phyloP scores from a whole-genome alignment of 2,113 vertebrate genomes.

The Lampris megalopsis region DNA sequence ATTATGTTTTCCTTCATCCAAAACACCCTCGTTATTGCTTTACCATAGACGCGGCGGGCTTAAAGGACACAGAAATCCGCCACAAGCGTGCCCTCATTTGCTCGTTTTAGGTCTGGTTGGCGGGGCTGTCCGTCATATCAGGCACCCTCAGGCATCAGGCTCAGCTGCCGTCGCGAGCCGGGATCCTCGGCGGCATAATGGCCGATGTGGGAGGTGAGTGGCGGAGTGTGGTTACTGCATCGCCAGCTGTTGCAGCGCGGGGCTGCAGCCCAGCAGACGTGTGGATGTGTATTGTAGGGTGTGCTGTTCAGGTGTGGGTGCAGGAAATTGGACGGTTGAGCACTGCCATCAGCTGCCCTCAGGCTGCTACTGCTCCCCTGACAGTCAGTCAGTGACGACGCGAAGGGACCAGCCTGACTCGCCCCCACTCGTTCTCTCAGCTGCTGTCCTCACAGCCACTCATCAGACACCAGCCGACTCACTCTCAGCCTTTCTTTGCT shows the following conservation, averaged over 20 bases:
- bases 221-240: no score
- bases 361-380: slow-evolving; percentile 58
- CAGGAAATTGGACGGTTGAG: slow-evolving; percentile 35
- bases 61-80: background rate
- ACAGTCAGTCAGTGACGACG: background rate
- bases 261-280: background rate
- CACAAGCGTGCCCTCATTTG: no score
- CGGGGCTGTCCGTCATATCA: no score
- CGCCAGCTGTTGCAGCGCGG: slow-evolving; percentile 23
- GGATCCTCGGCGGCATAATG: background rate
- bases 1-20: background rate
- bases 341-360: slow-evolving; percentile 71
- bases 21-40: background rate
- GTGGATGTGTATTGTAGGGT: slow-evolving; percentile 33
- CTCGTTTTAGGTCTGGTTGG: no score
- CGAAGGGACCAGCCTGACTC: slow-evolving; percentile 13
- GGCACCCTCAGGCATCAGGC: no score
- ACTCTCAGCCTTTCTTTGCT: background rate
- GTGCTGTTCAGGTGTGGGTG: slow-evolving; percentile 46
- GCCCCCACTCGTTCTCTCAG: background rate
- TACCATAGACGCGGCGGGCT: background rate
- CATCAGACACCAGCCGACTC: background rate
- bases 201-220: background rate
- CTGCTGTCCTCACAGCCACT: background rate
- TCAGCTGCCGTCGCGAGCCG: no score